A percentile compares a stretch with the other conserved stretches of the same genome.
These are phyloP conservation scores for Mesoclemmys tuberculata DNA, from an alignment of 2,113 vertebrate species.

Conservation along the genomic window DNA sequence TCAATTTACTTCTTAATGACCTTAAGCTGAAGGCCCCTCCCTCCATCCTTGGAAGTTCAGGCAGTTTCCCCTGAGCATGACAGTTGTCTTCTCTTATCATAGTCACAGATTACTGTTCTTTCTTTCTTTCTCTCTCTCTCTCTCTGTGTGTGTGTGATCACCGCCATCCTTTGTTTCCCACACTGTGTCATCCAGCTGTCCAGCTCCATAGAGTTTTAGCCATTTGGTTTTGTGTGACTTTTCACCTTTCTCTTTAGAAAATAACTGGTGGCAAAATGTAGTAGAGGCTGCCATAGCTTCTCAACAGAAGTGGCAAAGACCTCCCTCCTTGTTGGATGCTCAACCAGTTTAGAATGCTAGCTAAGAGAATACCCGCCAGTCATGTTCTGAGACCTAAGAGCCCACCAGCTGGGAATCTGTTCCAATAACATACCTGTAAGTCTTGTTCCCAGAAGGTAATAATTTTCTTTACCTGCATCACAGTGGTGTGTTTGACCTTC, in stretches of 20 bases:
- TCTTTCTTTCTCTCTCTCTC: too few species aligned
- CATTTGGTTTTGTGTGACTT: not conserved
- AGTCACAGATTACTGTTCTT: not conserved
- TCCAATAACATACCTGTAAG: not conserved
- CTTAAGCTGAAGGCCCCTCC: not conserved
- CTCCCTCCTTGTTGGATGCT: not conserved
- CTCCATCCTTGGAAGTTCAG: not conserved
- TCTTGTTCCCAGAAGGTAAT: not conserved
- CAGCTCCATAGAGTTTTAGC: not conserved
- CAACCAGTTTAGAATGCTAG: not conserved
- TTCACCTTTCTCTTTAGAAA: not conserved
- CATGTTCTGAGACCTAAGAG: not conserved
- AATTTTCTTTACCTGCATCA: not conserved
- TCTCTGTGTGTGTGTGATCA: too few species aligned
- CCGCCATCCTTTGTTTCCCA: not conserved
- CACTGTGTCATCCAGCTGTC: not conserved
- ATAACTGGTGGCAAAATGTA: not conserved
- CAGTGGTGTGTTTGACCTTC: not conserved
- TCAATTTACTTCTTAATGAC: not conserved
- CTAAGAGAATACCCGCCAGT: not conserved
- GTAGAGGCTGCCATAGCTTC: not conserved
- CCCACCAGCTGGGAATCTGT: not conserved
- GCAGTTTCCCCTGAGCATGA: not conserved
- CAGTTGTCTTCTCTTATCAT: not conserved
- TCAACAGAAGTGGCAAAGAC: not conserved